Conservation (phyloP, 2,888 invertebrate species). For the Lacanobia oleracea region DNA sequence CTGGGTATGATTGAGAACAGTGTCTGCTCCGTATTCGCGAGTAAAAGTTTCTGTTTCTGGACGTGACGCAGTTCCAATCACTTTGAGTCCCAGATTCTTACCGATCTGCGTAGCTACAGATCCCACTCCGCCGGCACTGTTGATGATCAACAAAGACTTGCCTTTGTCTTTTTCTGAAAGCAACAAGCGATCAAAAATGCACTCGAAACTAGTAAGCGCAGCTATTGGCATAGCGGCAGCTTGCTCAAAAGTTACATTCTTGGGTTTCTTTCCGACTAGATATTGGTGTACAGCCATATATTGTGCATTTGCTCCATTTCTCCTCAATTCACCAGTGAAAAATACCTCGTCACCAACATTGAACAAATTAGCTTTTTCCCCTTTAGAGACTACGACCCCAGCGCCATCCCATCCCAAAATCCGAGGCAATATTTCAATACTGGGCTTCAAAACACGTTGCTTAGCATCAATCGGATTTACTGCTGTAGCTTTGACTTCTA, state of each 20-base stretch:
- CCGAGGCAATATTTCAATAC: constrained; percentile 74
- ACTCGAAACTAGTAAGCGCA: constrained; percentile 82
- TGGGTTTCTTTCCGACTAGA: constrained; percentile 80
- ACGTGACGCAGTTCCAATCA: constrained; percentile 85
- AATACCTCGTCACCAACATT: constrained; percentile 85
- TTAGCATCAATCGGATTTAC: constrained; percentile 86
- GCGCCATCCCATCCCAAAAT: constrained; percentile 86
- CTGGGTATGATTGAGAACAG: constrained; percentile 81
- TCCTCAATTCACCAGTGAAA: constrained; percentile 80
- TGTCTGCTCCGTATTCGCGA: constrained; percentile 76
- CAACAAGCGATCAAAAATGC: constrained; percentile 79
- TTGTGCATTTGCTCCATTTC: constrained; percentile 83
- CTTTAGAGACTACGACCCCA: constrained; percentile 81
- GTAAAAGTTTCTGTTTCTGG: constrained; percentile 79
- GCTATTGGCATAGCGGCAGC: constrained; percentile 86
- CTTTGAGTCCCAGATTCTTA: constrained; percentile 81
- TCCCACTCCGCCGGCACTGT: constrained; percentile 86
- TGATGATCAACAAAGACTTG: constrained; percentile 82
- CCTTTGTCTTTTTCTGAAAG: constrained; percentile 82
- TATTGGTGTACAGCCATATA: constrained; percentile 82
- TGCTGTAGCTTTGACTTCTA: constrained; percentile 84
- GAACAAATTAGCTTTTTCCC: constrained; percentile 73
- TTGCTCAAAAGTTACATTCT: constrained; percentile 81
- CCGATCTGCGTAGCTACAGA: constrained; percentile 83
- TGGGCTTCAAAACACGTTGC: constrained; percentile 80